These are phyloP conservation scores for Acanthoscelides obtectus DNA, from an alignment of 2,888 invertebrate genomes.

Conservation along the genomic window DNA sequence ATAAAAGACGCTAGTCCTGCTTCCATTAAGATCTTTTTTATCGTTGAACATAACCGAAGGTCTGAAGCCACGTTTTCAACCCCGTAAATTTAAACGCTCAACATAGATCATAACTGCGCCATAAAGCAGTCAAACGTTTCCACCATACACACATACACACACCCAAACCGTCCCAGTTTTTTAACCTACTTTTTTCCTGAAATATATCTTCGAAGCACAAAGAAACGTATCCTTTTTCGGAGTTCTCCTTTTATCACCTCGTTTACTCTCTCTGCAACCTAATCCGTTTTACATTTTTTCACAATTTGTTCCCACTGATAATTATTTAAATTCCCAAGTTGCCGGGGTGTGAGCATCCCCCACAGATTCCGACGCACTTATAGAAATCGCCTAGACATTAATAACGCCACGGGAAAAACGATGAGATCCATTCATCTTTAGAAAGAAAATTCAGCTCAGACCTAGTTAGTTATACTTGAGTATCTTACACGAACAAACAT, in stretches of 20 bases:
- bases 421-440: background rate
- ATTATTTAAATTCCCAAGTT: constrained; percentile 1
- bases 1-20: too few relatives aligned
- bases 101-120: background rate
- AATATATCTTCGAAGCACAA: background rate
- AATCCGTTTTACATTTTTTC: constrained; percentile 9
- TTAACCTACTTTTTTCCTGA: background rate
- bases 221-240: background rate
- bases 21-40: background rate
- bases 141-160: background rate
- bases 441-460: too few relatives aligned
- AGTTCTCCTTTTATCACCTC: constrained; percentile 1
- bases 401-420: background rate
- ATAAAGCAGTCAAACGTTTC: background rate
- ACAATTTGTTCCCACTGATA: constrained; percentile 10
- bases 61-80: background rate
- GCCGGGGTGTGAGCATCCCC: background rate
- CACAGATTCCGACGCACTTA: background rate
- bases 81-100: background rate
- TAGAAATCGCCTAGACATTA: background rate
- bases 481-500: too few relatives aligned
- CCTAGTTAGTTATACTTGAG: too few relatives aligned
- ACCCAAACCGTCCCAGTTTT: background rate
- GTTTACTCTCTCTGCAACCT: background rate
- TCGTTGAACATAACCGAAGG: background rate